Evolutionary conservation across 1,140 invertebrate species (phyloP), one percentile per base, ranked within the genome.

Genomic region (Bombus turneri): DNA sequence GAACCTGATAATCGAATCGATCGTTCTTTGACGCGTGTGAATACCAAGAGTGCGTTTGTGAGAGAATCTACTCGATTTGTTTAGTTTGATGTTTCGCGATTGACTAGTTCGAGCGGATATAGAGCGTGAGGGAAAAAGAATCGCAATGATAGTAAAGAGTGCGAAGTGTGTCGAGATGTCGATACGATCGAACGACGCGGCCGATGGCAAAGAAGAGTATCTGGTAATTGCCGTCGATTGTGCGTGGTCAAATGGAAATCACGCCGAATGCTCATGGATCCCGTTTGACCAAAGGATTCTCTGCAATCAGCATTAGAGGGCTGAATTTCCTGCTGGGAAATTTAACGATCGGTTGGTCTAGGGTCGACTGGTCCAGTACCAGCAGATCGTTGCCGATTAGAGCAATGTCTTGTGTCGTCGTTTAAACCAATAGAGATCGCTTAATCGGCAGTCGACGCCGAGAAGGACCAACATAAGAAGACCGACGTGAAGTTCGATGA

Each of bases 321-420:
- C 10, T n/a, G 37, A 81, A 88, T 75, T 88, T 86, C 74, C 79
- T 64, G 68, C 6, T 47, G 34, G 76, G 59, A 85, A 68, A 77
- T 87, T 86, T 64, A 41, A 81, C 68, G 83, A 82, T 86, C 64
- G 77, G 47, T 34, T 43, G 74, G 31, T 43, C 47, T 62, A 47
- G 47, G 57, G 31, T 47, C 59, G 77, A 57, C 59, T n/a, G 59
- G n/a, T 22, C n/a, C 25, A 59, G 57, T 80, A 43, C 47, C 43
- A 64, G 28, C 59, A 5, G 22, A 71, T 59, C 13, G 37, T 71
- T 41, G 57, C 69, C 75, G 64, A 85, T 85, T 72, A 75, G 72
- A 64, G 53, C 57, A 22, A 37, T 37, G 39, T 66, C 43, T 39
- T 68, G 39, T 25, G 47, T 34, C 41, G 57, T 78, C 22, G 62